Evolutionary conservation across 2,797 vertebrate species (phyloP).

Genomic region (Acridotheres tristis): DNA sequence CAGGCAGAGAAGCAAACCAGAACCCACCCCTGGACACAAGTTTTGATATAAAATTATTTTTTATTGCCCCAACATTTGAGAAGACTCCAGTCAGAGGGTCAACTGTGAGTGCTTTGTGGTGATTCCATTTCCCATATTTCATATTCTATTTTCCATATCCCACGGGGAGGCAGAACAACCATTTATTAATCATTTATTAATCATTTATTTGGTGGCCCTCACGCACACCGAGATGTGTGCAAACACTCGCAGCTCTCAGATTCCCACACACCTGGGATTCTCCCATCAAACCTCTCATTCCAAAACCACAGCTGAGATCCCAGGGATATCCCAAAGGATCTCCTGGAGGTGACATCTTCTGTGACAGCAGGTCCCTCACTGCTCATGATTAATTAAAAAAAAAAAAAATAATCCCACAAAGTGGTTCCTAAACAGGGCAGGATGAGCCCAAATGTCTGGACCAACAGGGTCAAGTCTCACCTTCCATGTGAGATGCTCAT

Average conservation of each 20-base stretch:
- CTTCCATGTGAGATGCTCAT: background rate
- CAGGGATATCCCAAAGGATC: background rate
- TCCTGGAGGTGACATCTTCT: background rate
- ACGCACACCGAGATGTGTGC: rapidly evolving
- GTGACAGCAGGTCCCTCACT: too few relatives aligned
- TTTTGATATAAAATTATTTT: background rate
- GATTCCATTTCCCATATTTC: background rate
- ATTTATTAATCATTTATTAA: background rate
- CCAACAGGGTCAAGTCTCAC: background rate
- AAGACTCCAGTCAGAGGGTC: background rate
- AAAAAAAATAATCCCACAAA: background rate
- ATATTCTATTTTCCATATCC: background rate
- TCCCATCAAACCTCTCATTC: background rate
- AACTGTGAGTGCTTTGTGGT: background rate
- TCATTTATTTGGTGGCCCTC: too few relatives aligned
- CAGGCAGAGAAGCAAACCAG: background rate
- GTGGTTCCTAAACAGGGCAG: background rate
- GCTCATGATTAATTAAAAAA: background rate
- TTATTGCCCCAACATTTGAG: background rate
- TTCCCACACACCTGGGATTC: background rate
- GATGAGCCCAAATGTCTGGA: background rate
- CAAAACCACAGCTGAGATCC: background rate
- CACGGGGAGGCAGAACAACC: background rate
- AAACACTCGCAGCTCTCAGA: background rate
- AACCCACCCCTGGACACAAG: rapidly evolving